Conservation (phyloP, 2,113 vertebrate species). For the Dicaeum eximium region DNA sequence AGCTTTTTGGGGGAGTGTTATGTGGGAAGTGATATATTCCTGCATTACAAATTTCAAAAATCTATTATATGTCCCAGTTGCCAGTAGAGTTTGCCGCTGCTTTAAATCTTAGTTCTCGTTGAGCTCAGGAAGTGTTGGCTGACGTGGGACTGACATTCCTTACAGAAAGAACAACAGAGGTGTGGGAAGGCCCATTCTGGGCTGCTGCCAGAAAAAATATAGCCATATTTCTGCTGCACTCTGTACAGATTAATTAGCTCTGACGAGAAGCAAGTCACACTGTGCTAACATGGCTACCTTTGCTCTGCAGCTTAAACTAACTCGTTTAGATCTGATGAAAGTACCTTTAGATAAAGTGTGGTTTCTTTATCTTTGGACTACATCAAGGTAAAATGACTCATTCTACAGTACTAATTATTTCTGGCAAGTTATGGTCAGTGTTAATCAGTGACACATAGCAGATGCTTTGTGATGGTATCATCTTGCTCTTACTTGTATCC, state of each 20-base stretch:
- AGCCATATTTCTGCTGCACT: background rate
- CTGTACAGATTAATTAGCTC: slow-evolving; percentile 8
- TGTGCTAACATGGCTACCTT: background rate
- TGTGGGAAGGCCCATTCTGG: background rate
- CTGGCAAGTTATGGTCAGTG: slow-evolving; percentile 19
- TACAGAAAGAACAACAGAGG: background rate
- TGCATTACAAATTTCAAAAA: background rate
- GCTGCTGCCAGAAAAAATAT: slow-evolving; percentile 8
- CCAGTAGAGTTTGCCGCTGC: background rate
- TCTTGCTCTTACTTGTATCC: slow-evolving; percentile 14
- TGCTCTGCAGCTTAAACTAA: background rate
- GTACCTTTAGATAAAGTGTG: background rate
- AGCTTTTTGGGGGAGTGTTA: background rate
- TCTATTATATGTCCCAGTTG: background rate
- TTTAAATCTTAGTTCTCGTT: background rate
- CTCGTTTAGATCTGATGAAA: background rate
- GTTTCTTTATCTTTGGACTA: background rate
- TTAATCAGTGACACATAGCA: background rate
- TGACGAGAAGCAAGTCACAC: background rate
- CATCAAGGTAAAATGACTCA: background rate
- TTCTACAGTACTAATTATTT: background rate
- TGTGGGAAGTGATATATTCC: background rate
- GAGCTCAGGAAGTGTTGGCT: background rate
- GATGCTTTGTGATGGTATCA: background rate
- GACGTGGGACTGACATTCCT: background rate